A percentile compares a stretch with the other conserved stretches of the same genome.
phyloP scores from a whole-genome alignment of 1,140 invertebrate genomes.

The Nephila pilipes region DNA sequence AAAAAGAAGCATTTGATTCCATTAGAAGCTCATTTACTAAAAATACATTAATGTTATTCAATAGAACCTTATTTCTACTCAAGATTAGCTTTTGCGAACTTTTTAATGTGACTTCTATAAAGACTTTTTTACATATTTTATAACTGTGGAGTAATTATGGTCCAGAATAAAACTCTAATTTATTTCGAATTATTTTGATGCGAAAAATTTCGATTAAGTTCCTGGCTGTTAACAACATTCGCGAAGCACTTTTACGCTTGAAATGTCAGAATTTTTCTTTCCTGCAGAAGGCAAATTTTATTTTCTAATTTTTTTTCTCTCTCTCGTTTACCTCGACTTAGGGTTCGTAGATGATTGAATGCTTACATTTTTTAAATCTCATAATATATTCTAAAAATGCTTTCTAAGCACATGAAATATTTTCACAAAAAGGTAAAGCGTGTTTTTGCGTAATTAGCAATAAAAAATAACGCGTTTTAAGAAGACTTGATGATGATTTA shows the following conservation, averaged over 20 bases:
- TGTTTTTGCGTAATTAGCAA: background rate
- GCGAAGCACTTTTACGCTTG: too few relatives aligned
- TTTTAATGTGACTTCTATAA: too few relatives aligned
- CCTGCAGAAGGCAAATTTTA: too few relatives aligned
- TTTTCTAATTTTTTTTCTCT: background rate
- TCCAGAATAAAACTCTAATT: background rate
- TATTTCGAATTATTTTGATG: background rate
- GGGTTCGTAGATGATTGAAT: background rate
- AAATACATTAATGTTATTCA: too few relatives aligned
- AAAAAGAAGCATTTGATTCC: background rate
- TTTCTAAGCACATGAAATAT: background rate
- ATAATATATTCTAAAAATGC: background rate
- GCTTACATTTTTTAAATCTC: background rate
- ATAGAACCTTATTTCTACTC: too few relatives aligned
- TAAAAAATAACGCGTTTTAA: background rate
- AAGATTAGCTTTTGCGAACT: too few relatives aligned
- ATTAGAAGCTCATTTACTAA: background rate
- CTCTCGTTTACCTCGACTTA: too few relatives aligned
- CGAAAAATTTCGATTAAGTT: background rate
- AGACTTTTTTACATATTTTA: too few relatives aligned
- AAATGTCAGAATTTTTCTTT: too few relatives aligned
- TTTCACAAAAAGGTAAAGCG: background rate
- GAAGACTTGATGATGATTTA: background rate
- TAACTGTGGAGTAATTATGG: too few relatives aligned
- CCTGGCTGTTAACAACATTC: too few relatives aligned